Evolutionary conservation across 2,888 invertebrate genomes (phyloP).

Genomic region (Lasioglossum marginatum): DNA sequence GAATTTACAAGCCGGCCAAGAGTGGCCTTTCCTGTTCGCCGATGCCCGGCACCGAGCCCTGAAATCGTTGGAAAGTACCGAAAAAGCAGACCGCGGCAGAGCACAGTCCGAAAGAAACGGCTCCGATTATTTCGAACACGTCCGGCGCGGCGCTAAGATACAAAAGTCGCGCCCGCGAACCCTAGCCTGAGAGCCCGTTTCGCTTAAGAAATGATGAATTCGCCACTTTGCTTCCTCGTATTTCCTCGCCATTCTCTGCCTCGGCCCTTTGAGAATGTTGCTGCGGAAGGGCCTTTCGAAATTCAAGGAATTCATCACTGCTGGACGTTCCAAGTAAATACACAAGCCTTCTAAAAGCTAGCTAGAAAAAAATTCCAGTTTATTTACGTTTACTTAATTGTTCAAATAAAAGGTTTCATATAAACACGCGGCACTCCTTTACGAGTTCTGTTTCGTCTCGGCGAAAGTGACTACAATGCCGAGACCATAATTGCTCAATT

Average conservation of each 20-base stretch:
- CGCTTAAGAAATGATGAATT: slow-evolving; percentile 1
- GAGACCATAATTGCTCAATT: slow-evolving; percentile 56
- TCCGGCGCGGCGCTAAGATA: slow-evolving; percentile 43
- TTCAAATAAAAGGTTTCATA: neutral
- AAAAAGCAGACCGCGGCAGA: slow-evolving; percentile 71
- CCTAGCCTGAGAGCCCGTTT: neutral
- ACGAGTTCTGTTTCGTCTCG: slow-evolving; percentile 6
- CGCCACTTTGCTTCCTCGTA: neutral
- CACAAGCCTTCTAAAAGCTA: neutral
- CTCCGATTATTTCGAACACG: slow-evolving; percentile 66
- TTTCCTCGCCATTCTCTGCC: neutral
- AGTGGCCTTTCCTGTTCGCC: slow-evolving; percentile 83
- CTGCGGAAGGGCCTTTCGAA: neutral
- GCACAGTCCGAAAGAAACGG: slow-evolving; percentile 59
- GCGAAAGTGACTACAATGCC: slow-evolving; percentile 18
- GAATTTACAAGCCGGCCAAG: slow-evolving; percentile 82
- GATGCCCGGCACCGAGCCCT: slow-evolving; percentile 67
- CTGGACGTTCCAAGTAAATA: neutral
- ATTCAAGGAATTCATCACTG: neutral
- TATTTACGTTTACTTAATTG: neutral
- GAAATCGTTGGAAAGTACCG: slow-evolving; percentile 75
- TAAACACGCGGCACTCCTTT: neutral
- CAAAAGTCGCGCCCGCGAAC: slow-evolving; percentile 40
- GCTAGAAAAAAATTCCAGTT: neutral
- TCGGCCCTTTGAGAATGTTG: neutral